These are phyloP conservation scores for Tenthredo distinguenda DNA, from an alignment of 2,888 invertebrate species.

Conservation along the genomic window DNA sequence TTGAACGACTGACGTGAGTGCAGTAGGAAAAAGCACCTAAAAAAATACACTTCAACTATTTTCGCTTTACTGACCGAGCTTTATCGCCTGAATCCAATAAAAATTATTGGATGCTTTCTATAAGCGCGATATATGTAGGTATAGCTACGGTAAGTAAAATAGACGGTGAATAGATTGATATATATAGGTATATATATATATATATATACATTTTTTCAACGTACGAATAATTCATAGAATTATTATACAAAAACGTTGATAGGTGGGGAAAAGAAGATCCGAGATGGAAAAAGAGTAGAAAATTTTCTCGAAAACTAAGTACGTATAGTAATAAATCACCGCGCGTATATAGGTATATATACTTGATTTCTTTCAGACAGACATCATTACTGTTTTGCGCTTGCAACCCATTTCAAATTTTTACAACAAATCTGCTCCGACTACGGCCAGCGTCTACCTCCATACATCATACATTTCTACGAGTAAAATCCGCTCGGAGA, in stretches of 20 bases:
- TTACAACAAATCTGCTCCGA: conserved; percentile 29
- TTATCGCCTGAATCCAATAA: not conserved
- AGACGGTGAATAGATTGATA: not conserved
- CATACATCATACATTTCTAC: conserved; percentile 1
- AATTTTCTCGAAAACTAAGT: not conserved
- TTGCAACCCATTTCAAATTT: conserved; percentile 13
- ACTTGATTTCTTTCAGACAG: conserved; percentile 29
- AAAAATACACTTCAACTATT: conserved; percentile 25
- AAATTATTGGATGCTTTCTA: not conserved
- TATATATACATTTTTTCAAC: not conserved
- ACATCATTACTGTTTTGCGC: conserved; percentile 23
- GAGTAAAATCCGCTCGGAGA: not conserved
- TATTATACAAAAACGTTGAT: not conserved
- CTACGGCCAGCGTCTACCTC: not conserved
- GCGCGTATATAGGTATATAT: not conserved
- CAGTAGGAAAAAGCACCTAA: not conserved
- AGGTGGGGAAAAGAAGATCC: not conserved
- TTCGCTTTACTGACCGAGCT: not conserved
- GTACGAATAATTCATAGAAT: not conserved
- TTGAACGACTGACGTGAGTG: conserved; percentile 26
- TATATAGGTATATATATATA: too few relatives aligned
- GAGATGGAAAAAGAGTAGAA: not conserved
- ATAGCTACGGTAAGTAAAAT: not conserved
- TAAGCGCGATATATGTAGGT: not conserved
- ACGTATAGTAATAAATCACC: not conserved